Evolutionary conservation across 2,888 invertebrate species (phyloP).

Genomic region (Mimachlamys varia): DNA sequence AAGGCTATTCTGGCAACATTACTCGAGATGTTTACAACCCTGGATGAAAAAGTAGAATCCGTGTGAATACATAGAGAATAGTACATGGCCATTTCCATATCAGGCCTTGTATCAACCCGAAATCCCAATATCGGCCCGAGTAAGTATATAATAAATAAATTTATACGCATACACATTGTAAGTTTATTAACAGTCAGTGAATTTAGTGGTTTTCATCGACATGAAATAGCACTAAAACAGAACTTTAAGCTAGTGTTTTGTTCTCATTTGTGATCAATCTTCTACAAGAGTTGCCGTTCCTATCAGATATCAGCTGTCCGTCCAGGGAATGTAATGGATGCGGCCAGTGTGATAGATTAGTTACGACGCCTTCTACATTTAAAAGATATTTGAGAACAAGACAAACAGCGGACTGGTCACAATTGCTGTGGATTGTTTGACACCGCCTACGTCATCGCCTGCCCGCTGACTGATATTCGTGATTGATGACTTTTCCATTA

Average conservation of each 20-base stretch:
- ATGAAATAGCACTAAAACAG: no score
- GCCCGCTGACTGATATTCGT: not conserved
- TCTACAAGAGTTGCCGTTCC: no score
- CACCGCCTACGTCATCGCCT: not conserved
- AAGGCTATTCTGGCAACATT: not conserved
- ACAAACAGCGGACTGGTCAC: not conserved
- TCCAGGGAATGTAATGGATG: not conserved
- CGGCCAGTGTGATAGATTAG: not conserved
- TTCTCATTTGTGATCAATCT: no score
- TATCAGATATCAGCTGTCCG: not conserved
- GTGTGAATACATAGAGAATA: no score
- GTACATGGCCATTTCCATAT: no score
- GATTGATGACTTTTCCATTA: not conserved
- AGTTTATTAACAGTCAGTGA: no score
- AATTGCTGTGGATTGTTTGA: not conserved
- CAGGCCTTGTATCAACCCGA: no score
- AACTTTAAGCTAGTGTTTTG: no score
- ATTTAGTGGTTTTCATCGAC: no score
- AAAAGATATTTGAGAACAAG: not conserved
- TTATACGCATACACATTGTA: no score
- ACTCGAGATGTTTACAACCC: not conserved
- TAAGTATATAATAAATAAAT: no score
- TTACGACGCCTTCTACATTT: not conserved
- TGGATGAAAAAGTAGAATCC: not conserved
- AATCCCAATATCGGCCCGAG: no score